Conservation (phyloP, 2,888 invertebrate genomes). For the Tromatobia lineatoria region DNA sequence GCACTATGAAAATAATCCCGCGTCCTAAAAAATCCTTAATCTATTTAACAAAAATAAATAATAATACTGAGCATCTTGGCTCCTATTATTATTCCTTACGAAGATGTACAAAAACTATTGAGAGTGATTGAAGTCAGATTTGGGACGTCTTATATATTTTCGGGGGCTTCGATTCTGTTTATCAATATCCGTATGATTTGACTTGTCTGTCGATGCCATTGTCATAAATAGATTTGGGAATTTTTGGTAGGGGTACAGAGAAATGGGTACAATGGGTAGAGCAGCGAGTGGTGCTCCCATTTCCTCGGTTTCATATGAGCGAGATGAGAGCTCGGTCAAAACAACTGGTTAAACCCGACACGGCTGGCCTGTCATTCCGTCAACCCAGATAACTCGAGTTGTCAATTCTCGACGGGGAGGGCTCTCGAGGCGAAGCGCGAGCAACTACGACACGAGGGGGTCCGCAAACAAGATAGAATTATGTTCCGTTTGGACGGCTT, state of each 20-base stretch:
- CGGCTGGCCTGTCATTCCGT: slow-evolving; percentile 42
- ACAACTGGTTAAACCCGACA: slow-evolving; percentile 40
- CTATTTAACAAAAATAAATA: too few species aligned
- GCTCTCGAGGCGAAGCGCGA: neutral
- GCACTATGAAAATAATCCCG: too few species aligned
- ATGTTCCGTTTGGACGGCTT: slow-evolving; percentile 68
- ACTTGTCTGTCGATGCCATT: neutral
- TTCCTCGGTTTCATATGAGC: slow-evolving; percentile 1
- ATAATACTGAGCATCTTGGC: too few species aligned
- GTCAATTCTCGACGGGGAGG: slow-evolving; percentile 54
- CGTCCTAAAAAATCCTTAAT: too few species aligned
- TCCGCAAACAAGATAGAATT: slow-evolving; percentile 67
- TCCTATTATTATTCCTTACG: neutral
- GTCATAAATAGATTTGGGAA: neutral
- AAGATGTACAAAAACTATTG: neutral
- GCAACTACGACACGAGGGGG: slow-evolving; percentile 26
- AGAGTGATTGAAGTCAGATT: neutral
- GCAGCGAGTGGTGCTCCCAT: neutral
- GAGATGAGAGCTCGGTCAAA: slow-evolving; percentile 29
- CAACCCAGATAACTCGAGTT: slow-evolving; percentile 52
- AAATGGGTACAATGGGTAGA: neutral
- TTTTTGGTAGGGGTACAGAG: neutral
- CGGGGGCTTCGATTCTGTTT: neutral
- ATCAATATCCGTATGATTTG: neutral
- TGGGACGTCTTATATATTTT: neutral